Evolutionary conservation across 2,797 vertebrate genomes (phyloP).

Genomic region (Rhynchonycteris naso): DNA sequence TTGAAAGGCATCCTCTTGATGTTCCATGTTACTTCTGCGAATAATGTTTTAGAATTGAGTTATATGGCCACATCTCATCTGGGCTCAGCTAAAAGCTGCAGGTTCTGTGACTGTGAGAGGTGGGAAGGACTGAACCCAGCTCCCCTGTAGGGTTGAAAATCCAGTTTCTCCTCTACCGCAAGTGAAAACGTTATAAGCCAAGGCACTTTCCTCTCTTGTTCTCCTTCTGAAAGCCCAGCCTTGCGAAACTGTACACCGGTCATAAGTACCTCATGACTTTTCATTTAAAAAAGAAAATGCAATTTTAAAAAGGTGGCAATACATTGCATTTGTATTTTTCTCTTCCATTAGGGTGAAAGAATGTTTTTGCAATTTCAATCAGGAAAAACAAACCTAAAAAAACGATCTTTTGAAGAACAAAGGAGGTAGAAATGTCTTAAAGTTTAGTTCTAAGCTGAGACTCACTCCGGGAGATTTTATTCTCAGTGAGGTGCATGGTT

Average conservation of each 20-base stretch:
- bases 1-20: neutral
- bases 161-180: neutral
- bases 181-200: neutral
- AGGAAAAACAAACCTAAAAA: neutral
- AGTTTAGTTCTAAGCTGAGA: slow-evolving; percentile 10
- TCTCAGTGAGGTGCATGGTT: neutral
- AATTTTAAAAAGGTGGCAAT: neutral
- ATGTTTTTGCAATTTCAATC: neutral
- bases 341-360: neutral
- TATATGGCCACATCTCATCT: neutral
- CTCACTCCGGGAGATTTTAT: neutral
- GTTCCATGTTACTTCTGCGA: neutral
- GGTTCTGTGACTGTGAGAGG: neutral
- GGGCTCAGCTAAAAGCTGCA: neutral
- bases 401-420: neutral
- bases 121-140: neutral
- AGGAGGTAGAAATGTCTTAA: slow-evolving; percentile 1
- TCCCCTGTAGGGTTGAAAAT: neutral
- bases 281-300: neutral
- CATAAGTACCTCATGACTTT: neutral
- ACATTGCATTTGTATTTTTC: neutral
- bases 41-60: neutral
- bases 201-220: neutral
- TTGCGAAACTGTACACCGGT: neutral
- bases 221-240: neutral